phyloP scores from a whole-genome alignment of 2,797 vertebrate species.

The Zonotrichia albicollis region DNA sequence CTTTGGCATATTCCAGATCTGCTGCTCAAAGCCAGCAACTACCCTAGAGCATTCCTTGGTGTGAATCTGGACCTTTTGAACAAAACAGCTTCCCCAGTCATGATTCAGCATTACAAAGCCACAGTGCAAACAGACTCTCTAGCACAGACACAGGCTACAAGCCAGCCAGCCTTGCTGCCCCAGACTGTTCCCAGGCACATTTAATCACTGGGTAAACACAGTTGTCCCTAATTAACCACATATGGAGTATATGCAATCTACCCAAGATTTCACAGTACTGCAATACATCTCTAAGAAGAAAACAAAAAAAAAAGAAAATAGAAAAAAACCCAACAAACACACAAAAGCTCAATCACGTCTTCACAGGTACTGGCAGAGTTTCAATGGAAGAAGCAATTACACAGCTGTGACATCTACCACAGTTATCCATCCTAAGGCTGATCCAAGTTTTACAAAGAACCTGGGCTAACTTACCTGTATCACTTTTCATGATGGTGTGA shows the following conservation, averaged over 20 bases:
- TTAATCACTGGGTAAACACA: neutral
- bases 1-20: neutral
- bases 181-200: neutral
- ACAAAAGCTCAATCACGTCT: neutral
- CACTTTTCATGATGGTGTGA: slow-evolving; percentile 44
- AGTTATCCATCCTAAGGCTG: neutral
- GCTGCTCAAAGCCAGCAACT: neutral
- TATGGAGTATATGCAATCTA: neutral
- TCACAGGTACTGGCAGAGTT: neutral
- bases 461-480: slow-evolving; percentile 58
- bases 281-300: neutral
- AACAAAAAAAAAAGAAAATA: too few relatives aligned
- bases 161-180: neutral
- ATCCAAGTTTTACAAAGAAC: neutral
- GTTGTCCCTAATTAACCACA: neutral
- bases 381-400: neutral
- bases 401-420: rapidly evolving
- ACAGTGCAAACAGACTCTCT: neutral
- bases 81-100: neutral
- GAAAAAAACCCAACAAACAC: neutral
- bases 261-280: neutral
- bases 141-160: neutral
- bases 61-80: neutral
- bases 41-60: neutral
- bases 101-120: neutral